Base-by-base conservation (phyloP, 2,888 invertebrate genomes). In the Operophtera brumata region DNA sequence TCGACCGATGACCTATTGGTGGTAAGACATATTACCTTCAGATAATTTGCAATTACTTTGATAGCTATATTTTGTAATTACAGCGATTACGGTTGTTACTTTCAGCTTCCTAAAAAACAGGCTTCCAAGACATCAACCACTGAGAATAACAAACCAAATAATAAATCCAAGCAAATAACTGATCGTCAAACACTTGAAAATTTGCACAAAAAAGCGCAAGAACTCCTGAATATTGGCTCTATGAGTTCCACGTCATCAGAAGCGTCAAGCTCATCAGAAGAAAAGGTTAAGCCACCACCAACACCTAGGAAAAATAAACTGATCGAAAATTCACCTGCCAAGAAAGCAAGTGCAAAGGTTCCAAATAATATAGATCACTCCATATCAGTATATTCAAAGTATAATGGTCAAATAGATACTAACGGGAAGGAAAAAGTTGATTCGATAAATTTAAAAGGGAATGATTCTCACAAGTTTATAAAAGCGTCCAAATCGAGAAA, bases 121-220 rank as follows among this genome's bases (percentile, higher is more conserved):
- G 47, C 43, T 48, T 53, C 10, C 57, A 54, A 8, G 62, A 50
- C 40, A 13, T 63, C 47, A 35, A 37, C 61, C 11, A 30, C 43
- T 14, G 58, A 55, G 41, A 61, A 61, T 34, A 47, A 63, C 54
- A 62, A 65, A 9, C 35, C 56, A 37, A 52, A 54, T 40, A 69
- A 63, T 39, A 71, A 70, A 65, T 34, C 57, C 10, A 71, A 73
- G 36, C 70, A 69, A 51, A 67, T 66, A 40, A 64, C 73, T 14
- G 72, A 80, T 56, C 69, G 70, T 14, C 73, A 79, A 57, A 80
- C 79, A 3, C 75, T 89, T 2, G 80, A 84, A 66, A 80, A 77
- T 55, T 76, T 90, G 30, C 90, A 90, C 58, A 78, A 78, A 61
- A 86, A 84, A 68, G 88, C 89, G 6, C 83, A 88, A 67, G 87